phyloP scores from a whole-genome alignment of 2,888 invertebrate species.

The Macrophya annulata region DNA sequence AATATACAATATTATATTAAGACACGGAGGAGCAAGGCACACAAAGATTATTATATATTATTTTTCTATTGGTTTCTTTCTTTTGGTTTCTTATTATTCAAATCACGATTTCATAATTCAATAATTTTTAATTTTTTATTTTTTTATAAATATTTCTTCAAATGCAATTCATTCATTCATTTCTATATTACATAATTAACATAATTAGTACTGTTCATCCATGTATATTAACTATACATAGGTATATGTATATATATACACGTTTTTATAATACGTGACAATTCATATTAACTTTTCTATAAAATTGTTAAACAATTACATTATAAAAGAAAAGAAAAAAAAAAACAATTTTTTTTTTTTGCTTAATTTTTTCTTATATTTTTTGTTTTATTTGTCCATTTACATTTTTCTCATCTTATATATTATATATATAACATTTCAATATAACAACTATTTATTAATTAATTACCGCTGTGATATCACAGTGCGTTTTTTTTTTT shows the following conservation, averaged over 20 bases:
- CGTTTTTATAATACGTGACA: neutral
- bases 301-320: constrained; percentile 33
- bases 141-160: constrained; percentile 61
- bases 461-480: neutral
- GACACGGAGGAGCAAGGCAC: constrained; percentile 67
- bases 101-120: constrained; percentile 51
- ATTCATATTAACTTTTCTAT: neutral
- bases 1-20: constrained; percentile 9
- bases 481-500: neutral
- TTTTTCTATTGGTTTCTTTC: constrained; percentile 60
- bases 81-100: constrained; percentile 59
- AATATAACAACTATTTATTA: no score
- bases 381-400: no score
- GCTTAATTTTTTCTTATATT: constrained; percentile 39
- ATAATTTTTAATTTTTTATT: constrained; percentile 59
- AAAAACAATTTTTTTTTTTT: constrained; percentile 59
- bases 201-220: neutral
- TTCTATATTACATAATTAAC: neutral
- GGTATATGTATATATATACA: neutral
- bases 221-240: no score
- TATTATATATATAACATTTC: neutral
- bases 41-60: constrained; percentile 51
- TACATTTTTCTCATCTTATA: neutral
- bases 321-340: constrained; percentile 36
- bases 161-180: constrained; percentile 51